These are phyloP conservation scores for Leptopilina myrica DNA, from an alignment of 2,888 invertebrate genomes.

Conservation along the genomic window DNA sequence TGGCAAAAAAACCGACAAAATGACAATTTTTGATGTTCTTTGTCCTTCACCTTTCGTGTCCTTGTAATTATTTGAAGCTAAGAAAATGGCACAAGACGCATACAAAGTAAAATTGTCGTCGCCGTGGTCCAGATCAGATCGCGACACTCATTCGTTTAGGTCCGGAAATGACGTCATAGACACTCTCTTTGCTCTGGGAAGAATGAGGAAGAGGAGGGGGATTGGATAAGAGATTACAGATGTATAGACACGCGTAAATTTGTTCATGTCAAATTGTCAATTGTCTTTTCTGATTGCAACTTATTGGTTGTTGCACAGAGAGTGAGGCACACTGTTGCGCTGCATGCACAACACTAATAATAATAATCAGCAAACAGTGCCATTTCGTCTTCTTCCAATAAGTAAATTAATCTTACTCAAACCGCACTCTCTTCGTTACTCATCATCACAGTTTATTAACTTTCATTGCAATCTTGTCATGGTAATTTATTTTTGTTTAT, in stretches of 20 bases:
- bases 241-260: conserved; percentile 47
- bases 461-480: conserved; percentile 67
- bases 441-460: conserved; percentile 73
- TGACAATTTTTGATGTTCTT: not conserved
- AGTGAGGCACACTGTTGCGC: conserved; percentile 1
- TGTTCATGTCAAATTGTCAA: conserved; percentile 64
- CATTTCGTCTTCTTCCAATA: conserved; percentile 58
- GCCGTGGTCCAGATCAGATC: conserved; percentile 67
- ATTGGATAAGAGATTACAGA: conserved; percentile 57
- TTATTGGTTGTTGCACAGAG: conserved; percentile 28
- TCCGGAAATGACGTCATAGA: conserved; percentile 74
- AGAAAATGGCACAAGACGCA: conserved; percentile 11
- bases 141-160: conserved; percentile 60
- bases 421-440: conserved; percentile 63
- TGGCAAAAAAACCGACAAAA: no score
- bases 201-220: conserved; percentile 56
- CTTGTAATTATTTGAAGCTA: conserved; percentile 3
- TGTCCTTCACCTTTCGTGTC: conserved; percentile 7
- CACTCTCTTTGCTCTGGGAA: conserved; percentile 58
- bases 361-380: conserved; percentile 39
- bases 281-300: conserved; percentile 69
- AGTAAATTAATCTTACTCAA: conserved; percentile 71
- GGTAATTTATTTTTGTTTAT: not conserved
- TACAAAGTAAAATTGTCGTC: conserved; percentile 56
- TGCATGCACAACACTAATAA: conserved; percentile 38